Conservation (phyloP, 2,113 vertebrate species). For the Bothrops jararaca region DNA sequence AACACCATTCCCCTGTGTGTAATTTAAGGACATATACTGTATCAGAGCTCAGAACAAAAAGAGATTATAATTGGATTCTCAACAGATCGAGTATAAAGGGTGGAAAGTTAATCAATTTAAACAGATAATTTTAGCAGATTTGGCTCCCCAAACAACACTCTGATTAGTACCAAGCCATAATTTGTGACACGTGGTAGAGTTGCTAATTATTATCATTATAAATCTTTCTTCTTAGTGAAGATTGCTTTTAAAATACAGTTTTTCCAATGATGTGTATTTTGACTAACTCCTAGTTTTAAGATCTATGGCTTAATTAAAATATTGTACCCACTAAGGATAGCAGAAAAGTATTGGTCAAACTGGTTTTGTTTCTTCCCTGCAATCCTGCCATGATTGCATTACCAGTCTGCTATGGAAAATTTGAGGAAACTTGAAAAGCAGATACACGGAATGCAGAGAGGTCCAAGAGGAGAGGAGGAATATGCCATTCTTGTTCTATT, state of each 20-base stretch:
- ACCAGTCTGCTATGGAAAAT: not conserved
- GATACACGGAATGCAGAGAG: not conserved
- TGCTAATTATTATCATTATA: slow-evolving; percentile 54
- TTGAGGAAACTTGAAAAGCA: not conserved
- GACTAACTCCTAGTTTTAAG: not conserved
- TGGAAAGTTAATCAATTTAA: slow-evolving; percentile 59
- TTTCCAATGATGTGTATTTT: not conserved
- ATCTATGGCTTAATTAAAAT: not conserved
- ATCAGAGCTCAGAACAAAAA: slow-evolving; percentile 49
- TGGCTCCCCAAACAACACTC: slow-evolving; percentile 51
- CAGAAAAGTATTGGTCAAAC: not conserved
- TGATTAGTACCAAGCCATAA: slow-evolving; percentile 56
- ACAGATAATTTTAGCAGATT: slow-evolving; percentile 57
- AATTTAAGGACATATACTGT: slow-evolving; percentile 57
- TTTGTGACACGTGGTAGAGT: slow-evolving; percentile 51
- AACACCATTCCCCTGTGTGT: slow-evolving; percentile 35
- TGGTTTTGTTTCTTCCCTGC: not conserved
- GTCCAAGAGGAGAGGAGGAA: not conserved
- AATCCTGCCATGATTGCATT: not conserved
- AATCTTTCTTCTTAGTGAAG: slow-evolving; percentile 39
- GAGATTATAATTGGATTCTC: slow-evolving; percentile 52
- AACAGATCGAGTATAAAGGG: slow-evolving; percentile 48
- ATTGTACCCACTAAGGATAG: not conserved
- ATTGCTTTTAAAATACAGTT: not conserved
- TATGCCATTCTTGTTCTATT: not conserved